These are phyloP conservation scores for Nyctibius bracteatus DNA, from an alignment of 2,113 vertebrate genomes.

Conservation along the genomic window DNA sequence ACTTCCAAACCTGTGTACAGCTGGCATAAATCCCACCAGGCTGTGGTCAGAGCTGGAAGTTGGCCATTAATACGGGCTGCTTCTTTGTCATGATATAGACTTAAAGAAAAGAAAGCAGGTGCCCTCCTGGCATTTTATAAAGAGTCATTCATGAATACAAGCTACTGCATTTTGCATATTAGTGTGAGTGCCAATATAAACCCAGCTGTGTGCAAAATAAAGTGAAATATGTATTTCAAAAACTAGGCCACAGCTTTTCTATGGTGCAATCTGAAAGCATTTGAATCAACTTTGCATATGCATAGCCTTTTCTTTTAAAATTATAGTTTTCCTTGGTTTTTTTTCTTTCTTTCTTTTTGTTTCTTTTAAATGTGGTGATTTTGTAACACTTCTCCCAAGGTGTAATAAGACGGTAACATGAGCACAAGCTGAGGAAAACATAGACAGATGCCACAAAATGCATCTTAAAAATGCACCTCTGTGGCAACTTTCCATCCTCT, in stretches of 20 bases:
- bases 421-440: neutral
- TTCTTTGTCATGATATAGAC: constrained; percentile 82
- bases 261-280: constrained; percentile 64
- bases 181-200: constrained; percentile 73
- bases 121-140: constrained; percentile 83
- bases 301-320: constrained; percentile 63
- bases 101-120: constrained; percentile 85
- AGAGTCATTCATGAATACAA: constrained; percentile 84
- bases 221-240: constrained; percentile 74
- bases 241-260: constrained; percentile 71
- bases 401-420: constrained; percentile 10
- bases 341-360: neutral
- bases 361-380: neutral
- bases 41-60: constrained; percentile 79
- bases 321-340: neutral
- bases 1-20: constrained; percentile 73
- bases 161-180: constrained; percentile 77
- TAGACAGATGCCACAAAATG: neutral
- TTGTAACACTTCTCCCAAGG: constrained; percentile 22
- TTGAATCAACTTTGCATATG: constrained; percentile 63
- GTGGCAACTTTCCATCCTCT: neutral
- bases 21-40: constrained; percentile 80
- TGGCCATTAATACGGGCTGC: constrained; percentile 75
- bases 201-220: constrained; percentile 78
- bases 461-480: neutral